Evolutionary conservation across 2,113 vertebrate species (phyloP).

Genomic region (Tiliqua scincoides): DNA sequence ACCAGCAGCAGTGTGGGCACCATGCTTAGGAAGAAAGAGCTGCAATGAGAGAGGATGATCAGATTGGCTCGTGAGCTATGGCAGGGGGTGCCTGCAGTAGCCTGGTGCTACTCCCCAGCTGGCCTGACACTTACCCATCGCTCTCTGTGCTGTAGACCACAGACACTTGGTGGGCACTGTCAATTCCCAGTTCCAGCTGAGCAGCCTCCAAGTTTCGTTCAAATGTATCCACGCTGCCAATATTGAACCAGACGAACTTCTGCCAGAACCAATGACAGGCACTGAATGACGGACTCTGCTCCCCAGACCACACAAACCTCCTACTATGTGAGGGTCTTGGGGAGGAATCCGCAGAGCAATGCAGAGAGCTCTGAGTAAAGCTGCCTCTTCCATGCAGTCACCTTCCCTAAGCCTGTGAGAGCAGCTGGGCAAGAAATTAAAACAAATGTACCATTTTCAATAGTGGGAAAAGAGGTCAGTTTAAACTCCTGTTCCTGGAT

Average conservation of each 20-base stretch:
- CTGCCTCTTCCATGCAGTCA: background rate
- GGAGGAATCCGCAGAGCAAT: background rate
- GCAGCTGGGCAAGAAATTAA: too few relatives aligned
- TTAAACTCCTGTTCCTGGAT: background rate
- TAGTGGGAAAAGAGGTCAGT: background rate
- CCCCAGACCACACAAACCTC: background rate
- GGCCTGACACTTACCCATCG: slow-evolving; percentile 69
- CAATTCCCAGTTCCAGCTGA: slow-evolving; percentile 76
- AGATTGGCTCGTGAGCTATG: background rate
- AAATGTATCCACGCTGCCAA: slow-evolving; percentile 81
- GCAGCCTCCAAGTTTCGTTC: slow-evolving; percentile 80
- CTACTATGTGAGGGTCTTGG: too few relatives aligned
- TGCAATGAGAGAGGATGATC: slow-evolving; percentile 12
- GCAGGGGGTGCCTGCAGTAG: background rate
- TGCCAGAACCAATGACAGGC: slow-evolving; percentile 40
- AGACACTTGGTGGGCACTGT: slow-evolving; percentile 52
- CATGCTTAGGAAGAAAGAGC: slow-evolving; percentile 70
- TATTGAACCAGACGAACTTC: slow-evolving; percentile 81
- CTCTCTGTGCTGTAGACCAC: slow-evolving; percentile 77
- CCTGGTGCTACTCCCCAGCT: too few relatives aligned
- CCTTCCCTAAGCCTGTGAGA: background rate
- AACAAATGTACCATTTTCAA: too few relatives aligned
- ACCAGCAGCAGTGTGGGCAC: slow-evolving; percentile 70
- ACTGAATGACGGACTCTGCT: background rate
- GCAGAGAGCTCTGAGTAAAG: background rate